These are phyloP conservation scores for Papilio protenor DNA, from an alignment of 2,888 invertebrate genomes.

Conservation along the genomic window DNA sequence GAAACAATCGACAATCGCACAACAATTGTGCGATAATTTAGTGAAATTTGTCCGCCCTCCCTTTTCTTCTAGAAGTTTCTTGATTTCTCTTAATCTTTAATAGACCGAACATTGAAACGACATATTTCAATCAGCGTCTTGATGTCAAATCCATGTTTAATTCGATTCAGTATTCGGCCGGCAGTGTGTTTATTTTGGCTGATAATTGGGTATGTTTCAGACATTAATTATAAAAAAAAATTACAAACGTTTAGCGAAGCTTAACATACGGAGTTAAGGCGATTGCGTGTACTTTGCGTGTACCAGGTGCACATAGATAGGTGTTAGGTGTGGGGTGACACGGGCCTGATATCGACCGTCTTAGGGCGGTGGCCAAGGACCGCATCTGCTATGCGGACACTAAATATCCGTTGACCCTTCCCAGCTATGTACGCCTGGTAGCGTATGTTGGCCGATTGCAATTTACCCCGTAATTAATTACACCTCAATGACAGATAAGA, in stretches of 20 bases:
- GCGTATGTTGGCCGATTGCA: slow-evolving; percentile 61
- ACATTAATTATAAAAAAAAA: background rate
- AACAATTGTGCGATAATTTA: no score
- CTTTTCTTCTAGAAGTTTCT: no score
- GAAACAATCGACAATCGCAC: no score
- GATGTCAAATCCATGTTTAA: no score
- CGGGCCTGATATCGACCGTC: slow-evolving; percentile 78
- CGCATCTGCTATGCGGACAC: slow-evolving; percentile 82
- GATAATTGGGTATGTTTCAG: no score
- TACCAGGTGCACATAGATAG: slow-evolving; percentile 80
- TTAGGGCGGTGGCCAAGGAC: slow-evolving; percentile 82
- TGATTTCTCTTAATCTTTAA: no score
- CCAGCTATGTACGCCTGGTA: slow-evolving; percentile 67
- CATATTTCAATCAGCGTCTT: no score
- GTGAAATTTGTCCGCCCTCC: no score
- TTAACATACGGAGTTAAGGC: background rate
- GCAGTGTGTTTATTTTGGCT: no score
- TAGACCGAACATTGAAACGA: no score
- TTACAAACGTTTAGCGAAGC: background rate
- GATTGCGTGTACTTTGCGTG: slow-evolving; percentile 46
- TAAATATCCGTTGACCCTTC: slow-evolving; percentile 83
- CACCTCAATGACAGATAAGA: slow-evolving; percentile 80
- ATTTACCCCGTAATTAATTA: slow-evolving; percentile 81
- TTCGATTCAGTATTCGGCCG: no score
- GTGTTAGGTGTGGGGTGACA: slow-evolving; percentile 80